These are phyloP conservation scores for Epicauta chinensis DNA, from an alignment of 1,140 invertebrate species.

Conservation along the genomic window DNA sequence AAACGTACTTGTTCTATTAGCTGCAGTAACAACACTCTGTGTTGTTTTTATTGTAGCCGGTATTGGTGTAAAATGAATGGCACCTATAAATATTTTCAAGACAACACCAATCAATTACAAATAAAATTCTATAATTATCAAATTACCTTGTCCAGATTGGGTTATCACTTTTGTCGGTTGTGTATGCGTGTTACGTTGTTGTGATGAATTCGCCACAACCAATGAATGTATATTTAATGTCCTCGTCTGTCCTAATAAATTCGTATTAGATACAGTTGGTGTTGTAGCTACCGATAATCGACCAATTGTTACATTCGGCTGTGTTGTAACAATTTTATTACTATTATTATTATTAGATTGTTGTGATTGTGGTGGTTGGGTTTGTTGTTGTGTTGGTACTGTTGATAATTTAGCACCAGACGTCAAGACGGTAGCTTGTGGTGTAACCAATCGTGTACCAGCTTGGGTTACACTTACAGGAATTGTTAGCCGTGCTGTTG, in stretches of 20 bases:
- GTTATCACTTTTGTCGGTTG: constrained; percentile 38
- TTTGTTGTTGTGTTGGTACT: constrained; percentile 22
- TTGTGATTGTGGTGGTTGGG: constrained; percentile 17
- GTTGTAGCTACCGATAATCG: constrained; percentile 28
- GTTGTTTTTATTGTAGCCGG: constrained; percentile 31
- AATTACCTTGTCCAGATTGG: constrained; percentile 33
- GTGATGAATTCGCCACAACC: constrained; percentile 34
- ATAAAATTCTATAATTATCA: constrained; percentile 1
- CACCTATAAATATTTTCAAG: constrained; percentile 22
- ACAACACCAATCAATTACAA: constrained; percentile 5
- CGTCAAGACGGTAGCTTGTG: constrained; percentile 29
- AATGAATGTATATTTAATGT: constrained; percentile 34
- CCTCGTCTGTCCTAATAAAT: constrained; percentile 27
- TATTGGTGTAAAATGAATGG: constrained; percentile 37
- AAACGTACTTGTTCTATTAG: constrained; percentile 37
- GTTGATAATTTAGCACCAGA: constrained; percentile 33
- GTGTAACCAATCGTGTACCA: constrained; percentile 30
- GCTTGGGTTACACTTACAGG: constrained; percentile 29
- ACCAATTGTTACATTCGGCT: constrained; percentile 30
- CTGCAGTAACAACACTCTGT: constrained; percentile 21
- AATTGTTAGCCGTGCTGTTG: constrained; percentile 34
- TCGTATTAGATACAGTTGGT: constrained; percentile 19
- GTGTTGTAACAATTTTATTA: constrained; percentile 31
- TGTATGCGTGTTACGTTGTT: constrained; percentile 26
- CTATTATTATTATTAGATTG: constrained; percentile 23